These are phyloP conservation scores for Stictocephala bisonia DNA, from an alignment of 2,888 invertebrate genomes.

Conservation along the genomic window DNA sequence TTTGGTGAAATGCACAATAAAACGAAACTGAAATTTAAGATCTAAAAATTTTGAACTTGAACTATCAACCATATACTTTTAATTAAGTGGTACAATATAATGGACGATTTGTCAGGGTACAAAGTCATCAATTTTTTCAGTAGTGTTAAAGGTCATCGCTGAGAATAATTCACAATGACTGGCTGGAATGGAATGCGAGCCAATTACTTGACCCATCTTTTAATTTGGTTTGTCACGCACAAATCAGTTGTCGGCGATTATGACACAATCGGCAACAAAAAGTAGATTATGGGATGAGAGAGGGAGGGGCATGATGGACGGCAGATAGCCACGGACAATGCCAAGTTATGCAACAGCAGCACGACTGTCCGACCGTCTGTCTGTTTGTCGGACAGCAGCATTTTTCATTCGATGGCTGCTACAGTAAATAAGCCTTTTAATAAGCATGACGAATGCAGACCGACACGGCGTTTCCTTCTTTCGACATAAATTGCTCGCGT, in stretches of 20 bases:
- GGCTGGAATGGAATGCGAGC: background rate
- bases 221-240: slow-evolving; percentile 14
- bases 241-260: slow-evolving; percentile 21
- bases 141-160: too few relatives aligned
- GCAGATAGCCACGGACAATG: background rate
- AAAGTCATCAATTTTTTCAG: too few relatives aligned
- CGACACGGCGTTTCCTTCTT: slow-evolving; percentile 31
- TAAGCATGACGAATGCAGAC: slow-evolving; percentile 29
- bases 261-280: slow-evolving; percentile 29
- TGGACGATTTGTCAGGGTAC: too few relatives aligned
- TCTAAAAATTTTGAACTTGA: too few relatives aligned
- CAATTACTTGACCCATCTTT: slow-evolving; percentile 25
- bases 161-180: too few relatives aligned
- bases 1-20: too few relatives aligned
- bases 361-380: background rate
- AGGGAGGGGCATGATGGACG: slow-evolving; percentile 23
- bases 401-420: slow-evolving; percentile 30
- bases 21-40: too few relatives aligned
- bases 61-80: too few relatives aligned
- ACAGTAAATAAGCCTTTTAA: slow-evolving; percentile 28
- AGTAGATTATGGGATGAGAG: slow-evolving; percentile 18
- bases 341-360: background rate
- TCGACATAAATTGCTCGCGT: slow-evolving; percentile 21
- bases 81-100: too few relatives aligned
- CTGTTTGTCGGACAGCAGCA: slow-evolving; percentile 15